phyloP scores from a whole-genome alignment of 2,113 vertebrate genomes.

The Sebastes fasciatus region DNA sequence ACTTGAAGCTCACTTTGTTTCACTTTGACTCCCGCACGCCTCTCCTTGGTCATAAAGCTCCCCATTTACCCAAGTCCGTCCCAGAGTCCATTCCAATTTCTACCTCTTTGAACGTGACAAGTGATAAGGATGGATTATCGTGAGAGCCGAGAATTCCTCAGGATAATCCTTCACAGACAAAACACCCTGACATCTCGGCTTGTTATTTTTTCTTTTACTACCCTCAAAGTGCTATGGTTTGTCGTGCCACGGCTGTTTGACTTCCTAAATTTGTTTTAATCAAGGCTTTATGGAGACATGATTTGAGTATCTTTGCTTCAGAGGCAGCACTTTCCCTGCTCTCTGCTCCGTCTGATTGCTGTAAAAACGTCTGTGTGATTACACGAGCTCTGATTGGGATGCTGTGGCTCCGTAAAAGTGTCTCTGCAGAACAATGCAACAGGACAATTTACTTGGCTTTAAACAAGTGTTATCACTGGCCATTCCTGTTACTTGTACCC shows the following conservation, averaged over 20 bases:
- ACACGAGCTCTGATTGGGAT: conserved; percentile 64
- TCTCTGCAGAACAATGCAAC: conserved; percentile 60
- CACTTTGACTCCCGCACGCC: conserved; percentile 63
- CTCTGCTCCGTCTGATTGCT: conserved; percentile 63
- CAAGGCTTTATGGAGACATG: conserved; percentile 76
- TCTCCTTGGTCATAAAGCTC: conserved; percentile 69
- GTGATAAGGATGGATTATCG: conserved; percentile 82
- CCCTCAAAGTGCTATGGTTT: conserved; percentile 64
- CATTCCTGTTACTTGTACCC: conserved; percentile 23
- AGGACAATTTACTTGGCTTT: conserved; percentile 55
- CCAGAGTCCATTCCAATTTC: conserved; percentile 73
- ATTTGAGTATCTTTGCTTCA: conserved; percentile 75
- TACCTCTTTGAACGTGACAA: conserved; percentile 78
- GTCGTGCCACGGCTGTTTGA: conserved; percentile 62
- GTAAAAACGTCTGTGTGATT: conserved; percentile 66
- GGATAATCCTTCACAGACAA: conserved; percentile 80
- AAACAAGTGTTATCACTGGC: conserved; percentile 45
- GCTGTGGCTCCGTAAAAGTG: conserved; percentile 36
- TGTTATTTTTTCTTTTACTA: conserved; percentile 51
- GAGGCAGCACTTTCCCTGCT: conserved; percentile 49
- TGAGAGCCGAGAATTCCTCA: conserved; percentile 70
- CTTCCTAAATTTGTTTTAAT: conserved; percentile 80
- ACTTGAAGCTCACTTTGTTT: conserved; percentile 77
- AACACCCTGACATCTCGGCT: conserved; percentile 76
- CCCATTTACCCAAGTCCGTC: conserved; percentile 62